Conservation (phyloP, 2,113 vertebrate species). For the Excalfactoria chinensis region DNA sequence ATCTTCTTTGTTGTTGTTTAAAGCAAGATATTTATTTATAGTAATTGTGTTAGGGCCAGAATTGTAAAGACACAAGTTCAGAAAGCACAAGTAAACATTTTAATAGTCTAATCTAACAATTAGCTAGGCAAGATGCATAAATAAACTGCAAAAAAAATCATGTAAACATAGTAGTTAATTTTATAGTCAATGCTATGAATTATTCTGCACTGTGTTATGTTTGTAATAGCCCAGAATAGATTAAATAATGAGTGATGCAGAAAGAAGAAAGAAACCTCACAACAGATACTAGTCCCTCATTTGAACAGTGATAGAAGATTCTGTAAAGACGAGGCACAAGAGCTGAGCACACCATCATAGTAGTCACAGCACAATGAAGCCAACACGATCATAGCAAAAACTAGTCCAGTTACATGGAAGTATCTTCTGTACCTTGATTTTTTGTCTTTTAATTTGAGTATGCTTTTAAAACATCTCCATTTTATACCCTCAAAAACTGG, state of each 20-base stretch:
- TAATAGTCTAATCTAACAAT: conserved; percentile 1
- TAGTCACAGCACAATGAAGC: not conserved
- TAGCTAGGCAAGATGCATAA: not conserved
- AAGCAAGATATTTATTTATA: conserved; percentile 22
- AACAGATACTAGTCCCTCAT: not conserved
- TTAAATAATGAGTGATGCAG: not conserved
- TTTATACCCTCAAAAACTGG: not conserved
- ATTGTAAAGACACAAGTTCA: conserved; percentile 15
- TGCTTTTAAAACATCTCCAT: rapidly evolving
- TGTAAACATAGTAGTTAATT: conserved; percentile 1
- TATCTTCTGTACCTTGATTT: not conserved
- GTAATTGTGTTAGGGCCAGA: not conserved
- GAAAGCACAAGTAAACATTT: conserved; percentile 10
- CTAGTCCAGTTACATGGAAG: not conserved
- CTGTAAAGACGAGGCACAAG: not conserved
- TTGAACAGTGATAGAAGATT: not conserved
- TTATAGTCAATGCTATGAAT: not conserved
- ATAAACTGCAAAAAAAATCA: conserved; percentile 6
- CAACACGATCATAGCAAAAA: not conserved
- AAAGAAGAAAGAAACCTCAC: not conserved
- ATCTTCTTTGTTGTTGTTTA: not conserved
- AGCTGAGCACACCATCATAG: not conserved
- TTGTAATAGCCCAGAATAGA: not conserved
- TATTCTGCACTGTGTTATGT: not conserved
- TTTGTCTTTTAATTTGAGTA: not conserved